Conservation (phyloP, 2,113 vertebrate genomes). For the Emydocephalus ijimae region DNA sequence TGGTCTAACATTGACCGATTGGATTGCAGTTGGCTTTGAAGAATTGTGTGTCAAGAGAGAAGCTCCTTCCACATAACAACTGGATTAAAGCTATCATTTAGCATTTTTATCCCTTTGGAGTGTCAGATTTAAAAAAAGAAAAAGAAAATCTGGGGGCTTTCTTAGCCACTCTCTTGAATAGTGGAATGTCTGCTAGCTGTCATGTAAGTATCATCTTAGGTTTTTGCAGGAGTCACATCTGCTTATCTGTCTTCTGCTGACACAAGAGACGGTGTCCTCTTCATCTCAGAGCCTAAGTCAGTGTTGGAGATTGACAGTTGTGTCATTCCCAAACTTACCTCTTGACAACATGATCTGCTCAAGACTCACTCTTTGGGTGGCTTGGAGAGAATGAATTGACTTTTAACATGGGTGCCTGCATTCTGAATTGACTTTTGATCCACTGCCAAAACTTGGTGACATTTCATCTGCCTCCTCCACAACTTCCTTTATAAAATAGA, state of each 20-base stretch:
- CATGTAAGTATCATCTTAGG: slow-evolving; percentile 23
- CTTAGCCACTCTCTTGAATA: neutral
- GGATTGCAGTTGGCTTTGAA: neutral
- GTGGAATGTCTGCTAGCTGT: slow-evolving; percentile 21
- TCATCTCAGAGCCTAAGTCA: slow-evolving; percentile 33
- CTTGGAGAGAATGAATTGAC: slow-evolving; percentile 37
- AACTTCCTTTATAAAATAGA: neutral
- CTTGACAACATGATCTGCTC: slow-evolving; percentile 34
- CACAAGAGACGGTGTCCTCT: slow-evolving; percentile 26
- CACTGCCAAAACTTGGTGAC: neutral
- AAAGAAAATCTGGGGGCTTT: neutral
- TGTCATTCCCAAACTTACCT: slow-evolving; percentile 38
- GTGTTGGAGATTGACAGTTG: slow-evolving; percentile 39
- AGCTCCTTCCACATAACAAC: neutral
- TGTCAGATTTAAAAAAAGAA: neutral
- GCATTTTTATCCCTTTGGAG: neutral
- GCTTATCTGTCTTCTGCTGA: slow-evolving; percentile 10
- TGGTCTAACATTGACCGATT: neutral
- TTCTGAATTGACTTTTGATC: slow-evolving; percentile 6
- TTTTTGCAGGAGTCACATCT: slow-evolving; percentile 17
- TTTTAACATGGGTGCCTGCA: slow-evolving; percentile 8
- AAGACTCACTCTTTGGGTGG: slow-evolving; percentile 31
- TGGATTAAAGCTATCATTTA: neutral
- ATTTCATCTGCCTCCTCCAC: neutral
- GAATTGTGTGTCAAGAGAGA: neutral